A percentile compares a stretch with the other conserved stretches of the same genome.
Evolutionary conservation across 2,888 invertebrate species (phyloP).

Genomic region (Apoderus coryli): DNA sequence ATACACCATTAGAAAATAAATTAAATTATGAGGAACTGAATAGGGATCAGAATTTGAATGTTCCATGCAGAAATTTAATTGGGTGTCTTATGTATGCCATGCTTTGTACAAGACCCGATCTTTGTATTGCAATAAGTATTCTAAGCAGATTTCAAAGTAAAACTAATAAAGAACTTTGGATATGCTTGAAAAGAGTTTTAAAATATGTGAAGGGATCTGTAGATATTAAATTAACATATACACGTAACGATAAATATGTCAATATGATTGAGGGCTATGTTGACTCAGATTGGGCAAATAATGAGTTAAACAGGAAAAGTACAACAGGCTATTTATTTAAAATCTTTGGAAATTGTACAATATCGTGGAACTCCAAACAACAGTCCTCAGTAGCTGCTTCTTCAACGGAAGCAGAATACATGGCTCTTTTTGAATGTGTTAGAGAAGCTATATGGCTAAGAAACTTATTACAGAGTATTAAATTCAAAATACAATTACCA

Average conservation of each 20-base stretch:
- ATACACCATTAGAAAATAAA: conserved; percentile 1
- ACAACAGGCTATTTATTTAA: no score
- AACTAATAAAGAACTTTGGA: conserved; percentile 3
- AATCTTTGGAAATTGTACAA: no score
- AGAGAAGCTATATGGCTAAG: no score
- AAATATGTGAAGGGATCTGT: conserved; percentile 1
- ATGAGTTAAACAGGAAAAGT: conserved; percentile 1
- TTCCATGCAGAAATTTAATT: conserved; percentile 1
- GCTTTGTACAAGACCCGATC: not conserved
- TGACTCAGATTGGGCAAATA: conserved; percentile 1
- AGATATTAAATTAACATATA: not conserved
- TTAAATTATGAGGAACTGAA: conserved; percentile 1
- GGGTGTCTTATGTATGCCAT: conserved; percentile 6
- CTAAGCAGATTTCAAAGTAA: conserved; percentile 4
- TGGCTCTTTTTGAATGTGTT: no score
- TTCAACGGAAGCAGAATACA: conserved; percentile 18
- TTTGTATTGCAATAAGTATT: conserved; percentile 1
- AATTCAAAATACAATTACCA: conserved; percentile 15
- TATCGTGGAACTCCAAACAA: conserved; percentile 22
- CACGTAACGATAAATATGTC: not conserved
- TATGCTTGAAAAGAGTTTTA: conserved; percentile 1
- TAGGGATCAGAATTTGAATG: no score
- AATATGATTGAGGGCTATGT: conserved; percentile 1
- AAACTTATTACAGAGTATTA: conserved; percentile 17
- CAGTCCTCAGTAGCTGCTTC: conserved; percentile 23